phyloP scores from a whole-genome alignment of 64 coral and sea anemone genomes.

The Pocillopora verrucosa region DNA sequence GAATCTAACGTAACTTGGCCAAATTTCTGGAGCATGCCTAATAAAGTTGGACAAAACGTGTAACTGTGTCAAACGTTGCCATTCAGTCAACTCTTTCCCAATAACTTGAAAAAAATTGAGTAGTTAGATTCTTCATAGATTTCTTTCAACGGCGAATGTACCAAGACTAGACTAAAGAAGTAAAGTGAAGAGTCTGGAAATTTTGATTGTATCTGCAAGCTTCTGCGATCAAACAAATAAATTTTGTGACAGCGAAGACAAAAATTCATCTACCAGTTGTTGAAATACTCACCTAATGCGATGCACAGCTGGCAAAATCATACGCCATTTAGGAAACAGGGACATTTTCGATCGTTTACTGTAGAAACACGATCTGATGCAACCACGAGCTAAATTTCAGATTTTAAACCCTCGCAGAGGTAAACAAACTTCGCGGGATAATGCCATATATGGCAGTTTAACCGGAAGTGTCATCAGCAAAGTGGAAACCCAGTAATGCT shows the following conservation, averaged over 20 bases:
- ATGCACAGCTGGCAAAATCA: slow-evolving; percentile 22
- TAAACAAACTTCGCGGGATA: slow-evolving; percentile 24
- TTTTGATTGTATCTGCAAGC: no score
- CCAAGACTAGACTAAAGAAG: no score
- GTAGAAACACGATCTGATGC: background rate
- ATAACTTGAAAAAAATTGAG: no score
- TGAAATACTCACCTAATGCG: slow-evolving; percentile 14
- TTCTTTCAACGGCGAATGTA: no score
- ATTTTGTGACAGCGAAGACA: no score
- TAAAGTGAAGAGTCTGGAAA: no score
- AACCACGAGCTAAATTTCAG: background rate
- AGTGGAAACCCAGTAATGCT: slow-evolving; percentile 25
- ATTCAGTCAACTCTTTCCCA: background rate
- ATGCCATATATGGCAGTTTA: slow-evolving; percentile 19
- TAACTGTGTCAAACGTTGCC: no score
- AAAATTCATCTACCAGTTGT: no score
- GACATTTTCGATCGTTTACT: slow-evolving; percentile 4
- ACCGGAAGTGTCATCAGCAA: slow-evolving; percentile 41
- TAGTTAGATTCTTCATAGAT: no score
- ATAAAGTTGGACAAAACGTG: background rate
- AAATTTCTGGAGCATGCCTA: slow-evolving; percentile 1
- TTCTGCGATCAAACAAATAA: no score
- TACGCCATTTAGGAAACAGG: slow-evolving; percentile 21
- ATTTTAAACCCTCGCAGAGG: background rate
- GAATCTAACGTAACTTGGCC: background rate